Conservation (phyloP, 2,797 vertebrate species). For the Falco cherrug region DNA sequence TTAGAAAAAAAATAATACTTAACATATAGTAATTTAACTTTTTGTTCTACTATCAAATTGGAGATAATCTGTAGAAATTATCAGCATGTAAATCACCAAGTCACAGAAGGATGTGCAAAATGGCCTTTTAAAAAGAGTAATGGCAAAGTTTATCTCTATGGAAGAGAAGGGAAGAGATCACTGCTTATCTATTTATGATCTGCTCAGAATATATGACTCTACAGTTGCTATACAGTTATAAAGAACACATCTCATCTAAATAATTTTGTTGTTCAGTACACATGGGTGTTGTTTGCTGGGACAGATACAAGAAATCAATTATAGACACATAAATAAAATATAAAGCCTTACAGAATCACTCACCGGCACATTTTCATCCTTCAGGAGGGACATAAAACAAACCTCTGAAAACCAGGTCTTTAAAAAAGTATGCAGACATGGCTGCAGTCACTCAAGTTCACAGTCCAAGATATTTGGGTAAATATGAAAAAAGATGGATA, state of each 20-base stretch:
- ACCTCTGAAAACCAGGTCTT: neutral
- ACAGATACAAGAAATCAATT: neutral
- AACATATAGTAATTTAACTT: neutral
- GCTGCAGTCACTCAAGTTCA: neutral
- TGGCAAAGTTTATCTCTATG: neutral
- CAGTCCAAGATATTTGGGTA: neutral
- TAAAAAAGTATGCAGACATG: neutral
- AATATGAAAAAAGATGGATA: neutral
- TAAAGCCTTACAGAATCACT: neutral
- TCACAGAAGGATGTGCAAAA: neutral
- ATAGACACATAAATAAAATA: neutral
- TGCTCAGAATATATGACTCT: neutral
- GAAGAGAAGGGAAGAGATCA: neutral
- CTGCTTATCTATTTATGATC: neutral
- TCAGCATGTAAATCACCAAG: neutral
- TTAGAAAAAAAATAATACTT: neutral
- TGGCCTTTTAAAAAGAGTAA: neutral
- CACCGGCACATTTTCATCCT: neutral
- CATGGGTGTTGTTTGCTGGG: neutral
- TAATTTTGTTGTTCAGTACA: neutral
- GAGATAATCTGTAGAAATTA: neutral
- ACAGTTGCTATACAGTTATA: neutral
- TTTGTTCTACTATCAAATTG: neutral
- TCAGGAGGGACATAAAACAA: neutral
- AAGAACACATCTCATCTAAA: neutral